Evolutionary conservation across 2,888 invertebrate species (phyloP).

Genomic region (Chromoteleia sp.): DNA sequence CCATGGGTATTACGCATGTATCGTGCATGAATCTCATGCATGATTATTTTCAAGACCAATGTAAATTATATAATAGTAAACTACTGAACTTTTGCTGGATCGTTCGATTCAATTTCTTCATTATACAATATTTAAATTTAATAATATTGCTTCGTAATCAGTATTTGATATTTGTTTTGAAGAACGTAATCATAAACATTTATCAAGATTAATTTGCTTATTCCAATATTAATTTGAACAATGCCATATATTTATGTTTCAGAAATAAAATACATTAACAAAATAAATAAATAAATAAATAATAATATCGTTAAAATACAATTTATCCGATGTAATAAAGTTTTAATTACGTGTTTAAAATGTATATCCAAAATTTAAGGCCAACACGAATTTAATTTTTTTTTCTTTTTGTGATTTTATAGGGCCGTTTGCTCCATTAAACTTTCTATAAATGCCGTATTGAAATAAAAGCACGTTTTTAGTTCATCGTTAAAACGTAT

Average conservation of each 20-base stretch:
- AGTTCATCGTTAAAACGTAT: slow-evolving; percentile 20
- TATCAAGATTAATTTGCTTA: not conserved
- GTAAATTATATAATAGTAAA: too few species aligned
- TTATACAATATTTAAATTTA: not conserved
- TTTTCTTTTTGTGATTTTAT: not conserved
- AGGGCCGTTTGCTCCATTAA: slow-evolving; percentile 12
- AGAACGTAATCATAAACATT: not conserved
- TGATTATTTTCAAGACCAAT: too few species aligned
- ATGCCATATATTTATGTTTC: not conserved
- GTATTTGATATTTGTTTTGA: not conserved
- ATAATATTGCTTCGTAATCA: not conserved
- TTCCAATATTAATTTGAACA: not conserved
- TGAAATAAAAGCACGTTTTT: slow-evolving; percentile 22
- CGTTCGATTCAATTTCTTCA: not conserved
- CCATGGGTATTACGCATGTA: too few species aligned
- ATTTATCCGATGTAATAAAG: not conserved
- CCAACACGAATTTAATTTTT: not conserved
- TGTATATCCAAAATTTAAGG: not conserved
- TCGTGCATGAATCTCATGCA: too few species aligned
- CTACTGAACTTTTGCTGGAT: not conserved
- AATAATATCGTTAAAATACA: not conserved
- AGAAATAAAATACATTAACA: not conserved
- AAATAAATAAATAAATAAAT: not conserved
- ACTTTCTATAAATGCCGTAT: slow-evolving; percentile 23
- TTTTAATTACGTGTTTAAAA: not conserved